Conservation (phyloP, 2,797 vertebrate species). For the Craterocephalus amniculus region DNA sequence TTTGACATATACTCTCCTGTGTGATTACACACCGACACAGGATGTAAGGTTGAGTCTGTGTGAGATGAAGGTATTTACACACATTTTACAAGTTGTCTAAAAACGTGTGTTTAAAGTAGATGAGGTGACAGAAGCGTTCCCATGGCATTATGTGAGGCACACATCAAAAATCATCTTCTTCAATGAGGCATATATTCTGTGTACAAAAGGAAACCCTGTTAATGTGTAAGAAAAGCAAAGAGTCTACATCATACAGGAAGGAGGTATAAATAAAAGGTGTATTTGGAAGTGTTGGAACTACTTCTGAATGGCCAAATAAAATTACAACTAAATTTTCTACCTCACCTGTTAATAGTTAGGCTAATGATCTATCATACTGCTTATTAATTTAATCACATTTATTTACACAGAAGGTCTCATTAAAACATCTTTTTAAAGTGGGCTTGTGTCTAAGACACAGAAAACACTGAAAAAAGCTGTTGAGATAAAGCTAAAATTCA, state of each 20-base stretch:
- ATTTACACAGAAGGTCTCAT: background rate
- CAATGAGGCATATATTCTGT: background rate
- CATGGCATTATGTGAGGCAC: conserved; percentile 11
- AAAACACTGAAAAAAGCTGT: background rate
- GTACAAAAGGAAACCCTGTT: background rate
- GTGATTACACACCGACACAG: conserved; percentile 58
- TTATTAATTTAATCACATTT: background rate
- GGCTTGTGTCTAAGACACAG: background rate
- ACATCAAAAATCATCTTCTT: conserved; percentile 12
- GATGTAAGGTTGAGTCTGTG: conserved; percentile 62
- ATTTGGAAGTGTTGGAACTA: background rate
- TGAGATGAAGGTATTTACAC: conserved; percentile 51
- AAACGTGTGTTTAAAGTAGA: conserved; percentile 22
- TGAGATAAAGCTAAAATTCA: background rate
- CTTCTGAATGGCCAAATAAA: background rate
- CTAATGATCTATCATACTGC: background rate
- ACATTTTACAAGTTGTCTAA: conserved; percentile 38
- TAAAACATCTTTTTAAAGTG: background rate
- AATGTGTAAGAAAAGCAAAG: background rate
- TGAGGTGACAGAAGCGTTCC: conserved; percentile 34
- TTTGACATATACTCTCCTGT: conserved; percentile 71
- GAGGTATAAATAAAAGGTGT: background rate
- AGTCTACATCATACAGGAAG: background rate
- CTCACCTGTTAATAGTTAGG: background rate
- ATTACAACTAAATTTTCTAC: too few species aligned